Conservation (phyloP, 2,797 vertebrate species). For the Choloepus didactylus region DNA sequence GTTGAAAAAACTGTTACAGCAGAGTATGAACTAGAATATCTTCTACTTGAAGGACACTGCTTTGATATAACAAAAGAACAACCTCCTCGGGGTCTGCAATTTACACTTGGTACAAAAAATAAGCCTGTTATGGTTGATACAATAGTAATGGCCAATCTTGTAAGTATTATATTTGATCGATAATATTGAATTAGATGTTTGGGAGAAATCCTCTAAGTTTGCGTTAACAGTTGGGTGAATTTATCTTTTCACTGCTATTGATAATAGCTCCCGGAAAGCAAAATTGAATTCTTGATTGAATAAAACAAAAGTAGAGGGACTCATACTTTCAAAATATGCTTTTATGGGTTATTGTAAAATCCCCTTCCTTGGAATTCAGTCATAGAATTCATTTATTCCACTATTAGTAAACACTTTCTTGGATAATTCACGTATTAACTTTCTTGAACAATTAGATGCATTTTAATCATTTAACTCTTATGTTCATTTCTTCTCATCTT, state of each 20-base stretch:
- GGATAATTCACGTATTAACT: background rate
- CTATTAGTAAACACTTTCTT: background rate
- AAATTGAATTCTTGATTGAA: slow-evolving; percentile 3
- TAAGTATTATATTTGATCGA: slow-evolving; percentile 85
- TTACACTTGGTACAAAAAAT: slow-evolving; percentile 94
- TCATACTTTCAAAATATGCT: slow-evolving; percentile 33
- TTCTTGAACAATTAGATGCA: background rate
- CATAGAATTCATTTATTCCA: slow-evolving; percentile 20
- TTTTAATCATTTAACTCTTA: background rate
- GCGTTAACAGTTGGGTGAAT: slow-evolving; percentile 16
- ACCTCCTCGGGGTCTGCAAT: slow-evolving; percentile 96
- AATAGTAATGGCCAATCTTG: slow-evolving; percentile 98
- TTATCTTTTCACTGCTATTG: slow-evolving; percentile 2
- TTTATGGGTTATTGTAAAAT: slow-evolving; percentile 11
- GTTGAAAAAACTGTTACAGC: slow-evolving; percentile 92
- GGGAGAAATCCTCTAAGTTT: slow-evolving; percentile 5
- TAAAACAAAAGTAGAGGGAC: background rate
- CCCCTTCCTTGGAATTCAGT: slow-evolving; percentile 48
- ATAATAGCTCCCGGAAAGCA: slow-evolving; percentile 3
- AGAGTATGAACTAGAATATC: slow-evolving; percentile 96
- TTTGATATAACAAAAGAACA: slow-evolving; percentile 94
- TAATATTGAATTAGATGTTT: background rate
- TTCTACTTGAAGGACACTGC: slow-evolving; percentile 97
- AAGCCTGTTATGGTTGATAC: slow-evolving; percentile 94
- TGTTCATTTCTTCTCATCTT: slow-evolving; percentile 63